Conservation (phyloP, 2,797 vertebrate genomes). For the Sebastiscus tertius region DNA sequence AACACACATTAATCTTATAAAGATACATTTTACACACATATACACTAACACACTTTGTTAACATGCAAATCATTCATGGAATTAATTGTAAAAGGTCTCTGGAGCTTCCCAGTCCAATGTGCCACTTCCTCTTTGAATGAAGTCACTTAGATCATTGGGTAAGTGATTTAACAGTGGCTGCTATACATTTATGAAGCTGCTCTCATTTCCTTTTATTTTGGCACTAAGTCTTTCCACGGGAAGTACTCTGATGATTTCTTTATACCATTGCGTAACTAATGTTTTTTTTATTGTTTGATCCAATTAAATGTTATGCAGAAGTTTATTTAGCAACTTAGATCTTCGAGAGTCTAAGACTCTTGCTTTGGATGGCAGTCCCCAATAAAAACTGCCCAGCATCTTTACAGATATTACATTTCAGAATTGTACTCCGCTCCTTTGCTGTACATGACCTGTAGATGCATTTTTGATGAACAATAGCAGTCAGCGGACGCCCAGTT, state of each 20-base stretch:
- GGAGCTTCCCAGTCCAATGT: not conserved
- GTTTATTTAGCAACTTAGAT: not conserved
- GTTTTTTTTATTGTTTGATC: not conserved
- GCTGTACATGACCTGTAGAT: not conserved
- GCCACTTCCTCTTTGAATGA: not conserved
- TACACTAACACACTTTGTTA: not conserved
- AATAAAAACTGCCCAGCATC: not conserved
- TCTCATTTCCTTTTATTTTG: not conserved
- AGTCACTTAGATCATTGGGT: not conserved
- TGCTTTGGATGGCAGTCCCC: not conserved
- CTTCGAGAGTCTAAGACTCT: not conserved
- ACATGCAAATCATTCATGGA: not conserved
- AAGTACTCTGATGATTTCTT: not conserved
- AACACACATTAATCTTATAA: not conserved
- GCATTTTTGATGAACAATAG: not conserved
- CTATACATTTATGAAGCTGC: not conserved
- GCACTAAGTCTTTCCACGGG: not conserved
- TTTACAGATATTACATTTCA: too few relatives aligned
- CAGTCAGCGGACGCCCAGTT: not conserved
- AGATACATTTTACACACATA: not conserved
- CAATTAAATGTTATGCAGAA: not conserved
- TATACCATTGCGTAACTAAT: not conserved
- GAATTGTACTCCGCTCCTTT: too few relatives aligned
- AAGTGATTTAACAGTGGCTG: not conserved
- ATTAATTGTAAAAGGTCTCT: not conserved